These are phyloP conservation scores for Aphelenchoides avenae DNA, from an alignment of 1,140 invertebrate species.

Conservation along the genomic window DNA sequence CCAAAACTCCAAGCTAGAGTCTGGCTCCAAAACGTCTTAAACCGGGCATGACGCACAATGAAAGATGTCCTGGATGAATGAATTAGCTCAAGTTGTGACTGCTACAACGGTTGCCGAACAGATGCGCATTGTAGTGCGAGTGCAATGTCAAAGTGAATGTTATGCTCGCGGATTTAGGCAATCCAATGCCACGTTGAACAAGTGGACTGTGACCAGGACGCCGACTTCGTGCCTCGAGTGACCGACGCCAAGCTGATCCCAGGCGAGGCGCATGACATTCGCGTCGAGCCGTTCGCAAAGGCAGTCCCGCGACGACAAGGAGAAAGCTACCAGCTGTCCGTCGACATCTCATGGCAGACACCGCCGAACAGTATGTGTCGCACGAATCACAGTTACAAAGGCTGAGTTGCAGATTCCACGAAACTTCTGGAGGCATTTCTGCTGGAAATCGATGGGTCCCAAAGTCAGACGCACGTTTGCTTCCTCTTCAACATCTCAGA, in stretches of 20 bases:
- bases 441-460: conserved; percentile 43
- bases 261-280: conserved; percentile 53
- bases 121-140: too few relatives aligned
- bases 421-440: conserved; percentile 41
- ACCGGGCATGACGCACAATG: too few relatives aligned
- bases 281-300: conserved; percentile 50
- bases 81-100: too few relatives aligned
- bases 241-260: conserved; percentile 25
- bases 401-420: conserved; percentile 41
- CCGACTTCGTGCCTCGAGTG: conserved; percentile 2
- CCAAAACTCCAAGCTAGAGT: too few relatives aligned
- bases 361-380: conserved; percentile 50
- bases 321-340: conserved; percentile 46
- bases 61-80: too few relatives aligned
- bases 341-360: conserved; percentile 58
- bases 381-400: background rate
- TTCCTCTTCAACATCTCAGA: conserved; percentile 56
- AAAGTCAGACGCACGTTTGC: conserved; percentile 37
- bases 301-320: conserved; percentile 26
- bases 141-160: too few relatives aligned
- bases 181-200: background rate
- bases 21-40: too few relatives aligned
- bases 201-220: conserved; percentile 17
- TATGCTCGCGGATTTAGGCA: too few relatives aligned
- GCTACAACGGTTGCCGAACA: too few relatives aligned